These are phyloP conservation scores for Blastomussa wellsi DNA, from an alignment of 92 coral and sea anemone genomes.

Conservation along the genomic window DNA sequence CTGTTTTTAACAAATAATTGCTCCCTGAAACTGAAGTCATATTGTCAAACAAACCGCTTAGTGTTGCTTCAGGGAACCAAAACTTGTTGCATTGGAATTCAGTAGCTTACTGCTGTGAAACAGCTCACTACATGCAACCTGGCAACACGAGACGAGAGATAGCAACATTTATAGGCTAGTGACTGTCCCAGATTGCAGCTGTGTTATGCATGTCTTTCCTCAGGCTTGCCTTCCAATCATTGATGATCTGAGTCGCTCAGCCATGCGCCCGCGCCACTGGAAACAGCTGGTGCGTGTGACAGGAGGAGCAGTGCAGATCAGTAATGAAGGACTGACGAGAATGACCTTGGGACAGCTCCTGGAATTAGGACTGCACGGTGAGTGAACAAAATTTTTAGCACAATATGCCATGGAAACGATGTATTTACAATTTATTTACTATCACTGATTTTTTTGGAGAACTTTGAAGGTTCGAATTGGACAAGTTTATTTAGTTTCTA, in stretches of 20 bases:
- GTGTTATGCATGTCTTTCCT: not conserved
- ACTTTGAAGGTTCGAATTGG: too few relatives aligned
- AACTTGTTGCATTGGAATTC: too few relatives aligned
- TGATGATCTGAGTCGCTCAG: constrained; percentile 93
- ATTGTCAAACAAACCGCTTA: too few relatives aligned
- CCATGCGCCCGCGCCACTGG: constrained; percentile 99
- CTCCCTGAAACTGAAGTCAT: too few relatives aligned
- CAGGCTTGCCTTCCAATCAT: constrained; percentile 96
- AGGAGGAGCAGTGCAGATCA: constrained; percentile 86
- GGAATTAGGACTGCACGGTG: constrained; percentile 93
- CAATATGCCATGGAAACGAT: not conserved
- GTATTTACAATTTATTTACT: too few relatives aligned
- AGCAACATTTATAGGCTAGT: not conserved
- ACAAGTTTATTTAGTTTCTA: too few relatives aligned
- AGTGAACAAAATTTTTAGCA: constrained; percentile 9
- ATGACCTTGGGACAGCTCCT: constrained; percentile 97
- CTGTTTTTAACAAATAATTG: too few relatives aligned
- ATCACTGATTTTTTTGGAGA: too few relatives aligned
- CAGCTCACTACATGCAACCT: too few relatives aligned
- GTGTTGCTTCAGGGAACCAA: too few relatives aligned
- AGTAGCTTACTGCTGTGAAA: too few relatives aligned
- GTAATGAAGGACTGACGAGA: constrained; percentile 94
- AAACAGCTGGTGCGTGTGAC: constrained; percentile 93
- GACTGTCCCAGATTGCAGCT: not conserved
- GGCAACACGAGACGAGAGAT: not conserved